A percentile compares a stretch with the other conserved stretches of the same genome.
Evolutionary conservation across 2,888 invertebrate genomes (phyloP).

Genomic region (Xestia ashworthii): DNA sequence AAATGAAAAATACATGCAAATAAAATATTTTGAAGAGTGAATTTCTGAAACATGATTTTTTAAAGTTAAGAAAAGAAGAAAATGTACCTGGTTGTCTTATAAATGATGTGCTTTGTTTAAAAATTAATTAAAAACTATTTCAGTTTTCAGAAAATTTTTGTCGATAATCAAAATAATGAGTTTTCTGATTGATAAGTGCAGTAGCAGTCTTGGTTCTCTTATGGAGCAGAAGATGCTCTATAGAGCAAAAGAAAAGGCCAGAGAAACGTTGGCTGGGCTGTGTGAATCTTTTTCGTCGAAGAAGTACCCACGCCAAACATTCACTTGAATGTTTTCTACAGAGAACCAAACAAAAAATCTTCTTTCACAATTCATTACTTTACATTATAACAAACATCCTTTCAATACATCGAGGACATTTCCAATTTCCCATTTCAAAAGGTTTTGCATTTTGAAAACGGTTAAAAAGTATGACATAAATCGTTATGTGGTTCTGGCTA

Average conservation of each 20-base stretch:
- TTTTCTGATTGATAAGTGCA: not conserved
- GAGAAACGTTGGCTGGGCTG: not conserved
- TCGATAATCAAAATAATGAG: not conserved
- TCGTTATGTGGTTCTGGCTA: constrained; percentile 61
- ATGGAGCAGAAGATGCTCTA: not conserved
- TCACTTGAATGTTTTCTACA: not conserved
- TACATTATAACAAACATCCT: not conserved
- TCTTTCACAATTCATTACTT: too few species aligned
- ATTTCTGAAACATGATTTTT: not conserved
- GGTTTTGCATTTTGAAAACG: constrained; percentile 60
- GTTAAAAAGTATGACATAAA: constrained; percentile 69
- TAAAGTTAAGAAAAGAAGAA: not conserved
- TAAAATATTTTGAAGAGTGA: not conserved
- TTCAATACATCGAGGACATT: constrained; percentile 34
- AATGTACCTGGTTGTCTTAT: not conserved
- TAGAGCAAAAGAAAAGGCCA: not conserved
- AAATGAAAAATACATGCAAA: not conserved
- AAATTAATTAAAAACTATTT: not conserved
- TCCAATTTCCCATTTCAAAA: constrained; percentile 55
- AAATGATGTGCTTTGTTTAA: not conserved
- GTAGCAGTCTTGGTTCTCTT: too few species aligned
- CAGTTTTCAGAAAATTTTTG: not conserved
- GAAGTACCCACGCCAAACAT: not conserved
- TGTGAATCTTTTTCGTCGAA: not conserved
- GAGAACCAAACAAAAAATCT: not conserved